Percentiles rank a stretch among this genome's conserved stretches.
Conservation (phyloP, 2,888 invertebrate species). For the Drosophila anceps region DNA sequence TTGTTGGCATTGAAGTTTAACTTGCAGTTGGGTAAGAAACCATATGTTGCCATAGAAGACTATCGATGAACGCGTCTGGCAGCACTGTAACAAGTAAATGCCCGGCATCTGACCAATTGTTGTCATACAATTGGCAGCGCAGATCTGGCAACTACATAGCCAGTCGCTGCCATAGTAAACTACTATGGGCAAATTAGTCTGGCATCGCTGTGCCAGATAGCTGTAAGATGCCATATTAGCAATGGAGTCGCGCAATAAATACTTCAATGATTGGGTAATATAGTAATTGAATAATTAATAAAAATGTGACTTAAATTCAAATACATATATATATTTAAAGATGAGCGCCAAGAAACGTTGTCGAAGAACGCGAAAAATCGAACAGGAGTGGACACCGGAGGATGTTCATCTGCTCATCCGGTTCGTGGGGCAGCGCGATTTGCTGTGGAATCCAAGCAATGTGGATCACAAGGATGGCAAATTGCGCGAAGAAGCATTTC, state of each 20-base stretch:
- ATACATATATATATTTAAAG: no score
- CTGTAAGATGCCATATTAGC: conserved; percentile 3
- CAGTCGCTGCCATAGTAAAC: conserved; percentile 32
- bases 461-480: conserved; percentile 33
- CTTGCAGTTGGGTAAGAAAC: background rate
- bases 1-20: background rate
- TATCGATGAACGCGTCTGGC: background rate
- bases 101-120: background rate
- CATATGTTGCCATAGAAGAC: background rate
- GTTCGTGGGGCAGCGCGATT: conserved; percentile 27
- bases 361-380: conserved; percentile 35
- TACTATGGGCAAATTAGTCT: conserved; percentile 24
- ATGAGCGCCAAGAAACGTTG: conserved; percentile 24
- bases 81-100: background rate
- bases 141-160: conserved; percentile 42
- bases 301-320: background rate
- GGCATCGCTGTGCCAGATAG: conserved; percentile 35
- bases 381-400: conserved; percentile 33
- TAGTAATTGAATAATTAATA: background rate
- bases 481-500: conserved; percentile 35
- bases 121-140: background rate
- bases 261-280: conserved; percentile 19
- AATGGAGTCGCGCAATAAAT: conserved; percentile 8
- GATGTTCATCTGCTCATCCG: conserved; percentile 43
- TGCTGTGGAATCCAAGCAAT: conserved; percentile 33